phyloP scores from a whole-genome alignment of 1,140 invertebrate genomes.

The Ericerus pela region DNA sequence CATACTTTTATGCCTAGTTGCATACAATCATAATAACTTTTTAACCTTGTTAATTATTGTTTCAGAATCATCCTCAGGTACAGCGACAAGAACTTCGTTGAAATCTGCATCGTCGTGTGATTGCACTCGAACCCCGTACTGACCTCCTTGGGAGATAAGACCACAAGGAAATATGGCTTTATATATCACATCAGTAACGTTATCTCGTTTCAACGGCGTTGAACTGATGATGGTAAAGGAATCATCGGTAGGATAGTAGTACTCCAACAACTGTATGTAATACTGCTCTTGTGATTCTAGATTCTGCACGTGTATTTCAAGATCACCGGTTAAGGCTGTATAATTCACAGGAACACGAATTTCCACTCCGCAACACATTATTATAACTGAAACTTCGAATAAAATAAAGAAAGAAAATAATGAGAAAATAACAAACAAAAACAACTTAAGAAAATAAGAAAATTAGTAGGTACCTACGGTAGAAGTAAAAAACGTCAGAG shows the following conservation, averaged over 20 bases:
- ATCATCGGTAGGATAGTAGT: not conserved
- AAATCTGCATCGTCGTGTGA: not conserved
- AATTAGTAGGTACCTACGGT: too few relatives aligned
- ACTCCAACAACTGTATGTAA: not conserved
- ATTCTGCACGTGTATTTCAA: slow-evolving; percentile 19
- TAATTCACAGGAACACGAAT: slow-evolving; percentile 22
- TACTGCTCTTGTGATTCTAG: not conserved
- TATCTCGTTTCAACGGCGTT: slow-evolving; percentile 16
- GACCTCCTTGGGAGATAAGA: slow-evolving; percentile 48
- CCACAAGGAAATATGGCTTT: slow-evolving; percentile 46
- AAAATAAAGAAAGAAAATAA: too few relatives aligned
- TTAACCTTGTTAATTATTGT: too few relatives aligned
- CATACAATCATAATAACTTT: too few relatives aligned
- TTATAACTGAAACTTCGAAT: not conserved
- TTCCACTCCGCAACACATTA: slow-evolving; percentile 20
- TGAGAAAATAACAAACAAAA: too few relatives aligned
- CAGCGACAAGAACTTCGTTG: not conserved
- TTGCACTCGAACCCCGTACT: slow-evolving; percentile 27
- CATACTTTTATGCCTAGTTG: too few relatives aligned
- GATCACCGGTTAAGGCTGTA: slow-evolving; percentile 22
- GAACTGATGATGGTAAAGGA: not conserved
- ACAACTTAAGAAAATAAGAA: too few relatives aligned
- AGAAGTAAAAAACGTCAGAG: too few relatives aligned
- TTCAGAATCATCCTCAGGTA: not conserved
- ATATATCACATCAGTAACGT: slow-evolving; percentile 11